Base-by-base conservation (phyloP, 2,888 invertebrate genomes). In the Hyles lineata region DNA sequence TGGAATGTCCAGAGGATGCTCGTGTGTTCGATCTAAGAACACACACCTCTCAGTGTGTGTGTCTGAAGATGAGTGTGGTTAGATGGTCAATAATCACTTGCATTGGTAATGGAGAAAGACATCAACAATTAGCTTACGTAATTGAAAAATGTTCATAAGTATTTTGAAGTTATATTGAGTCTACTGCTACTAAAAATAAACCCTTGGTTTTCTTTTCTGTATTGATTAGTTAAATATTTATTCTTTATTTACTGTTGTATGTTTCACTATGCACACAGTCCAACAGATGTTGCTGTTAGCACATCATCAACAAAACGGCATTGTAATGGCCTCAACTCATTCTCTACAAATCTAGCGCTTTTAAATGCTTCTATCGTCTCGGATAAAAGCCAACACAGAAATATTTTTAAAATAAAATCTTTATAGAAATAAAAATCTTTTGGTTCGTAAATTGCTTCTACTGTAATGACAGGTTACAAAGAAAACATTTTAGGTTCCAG, bases 271-370 rank as follows among this genome's bases (percentile, higher is more conserved):
- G 43, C 11, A 35, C 43, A 62, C 19, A 25, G 17, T 5, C 32
- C 32, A 35, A 67, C 23, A 67, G 50, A 43, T 76, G 63, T 74
- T 73, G 78, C 75, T 76, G 78, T 75, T 55, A 69, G 72, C 67
- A 58, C 35, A 72, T 29, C 35, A 70, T 29, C 79, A 74, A 78
- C 78, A 81, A 81, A 81, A 75, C 74, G 73, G 73, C 74, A 80
- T 80, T 80, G 78, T 82, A 79, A 80, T 79, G 73, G 78, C 74
- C 74, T 80, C 77, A 75, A 72, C 74, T 62, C 62, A 69, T 73
- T 73, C 70, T 32, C 70, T 23, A 70, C 60, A 74, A 79, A 79
- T 80, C 74, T 80, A 76, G 67, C 67, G 67, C 67, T 67, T 67
- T 67, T 67, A 67, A 67, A 67, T 50, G 67, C 67, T 67, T 50